A percentile compares a stretch with the other conserved stretches of the same genome.
These are phyloP conservation scores for Dendrolimus kikuchii DNA, from an alignment of 1,140 invertebrate genomes.

Conservation along the genomic window DNA sequence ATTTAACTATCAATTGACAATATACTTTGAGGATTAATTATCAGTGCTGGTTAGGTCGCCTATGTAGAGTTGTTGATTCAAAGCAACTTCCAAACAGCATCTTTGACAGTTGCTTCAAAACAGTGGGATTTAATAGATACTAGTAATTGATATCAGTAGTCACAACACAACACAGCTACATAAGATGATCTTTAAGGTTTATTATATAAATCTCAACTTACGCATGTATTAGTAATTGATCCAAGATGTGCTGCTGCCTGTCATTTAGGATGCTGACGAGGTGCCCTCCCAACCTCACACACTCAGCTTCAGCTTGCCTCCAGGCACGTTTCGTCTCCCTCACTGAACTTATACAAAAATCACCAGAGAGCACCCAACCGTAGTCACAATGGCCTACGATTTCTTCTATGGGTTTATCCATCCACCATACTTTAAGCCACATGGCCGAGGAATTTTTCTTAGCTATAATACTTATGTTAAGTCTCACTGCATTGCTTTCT, in stretches of 20 bases:
- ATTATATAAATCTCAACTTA: slow-evolving; percentile 36
- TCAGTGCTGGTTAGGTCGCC: no score
- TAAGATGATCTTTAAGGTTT: no score
- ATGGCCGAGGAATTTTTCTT: slow-evolving; percentile 51
- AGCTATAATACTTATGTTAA: slow-evolving; percentile 57
- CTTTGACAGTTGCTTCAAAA: no score
- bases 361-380: slow-evolving; percentile 75
- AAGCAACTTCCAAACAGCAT: no score
- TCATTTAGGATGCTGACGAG: slow-evolving; percentile 77
- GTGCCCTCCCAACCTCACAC: slow-evolving; percentile 75
- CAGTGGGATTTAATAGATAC: no score
- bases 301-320: slow-evolving; percentile 78
- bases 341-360: slow-evolving; percentile 76
- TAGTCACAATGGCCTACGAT: slow-evolving; percentile 75
- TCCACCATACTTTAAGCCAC: slow-evolving; percentile 69
- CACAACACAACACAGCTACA: no score
- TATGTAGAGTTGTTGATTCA: no score
- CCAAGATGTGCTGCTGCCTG: slow-evolving; percentile 73
- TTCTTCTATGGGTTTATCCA: slow-evolving; percentile 70
- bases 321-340: slow-evolving; percentile 73
- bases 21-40: no score
- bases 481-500: slow-evolving; percentile 68
- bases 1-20: no score
- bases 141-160: no score
- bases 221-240: slow-evolving; percentile 76